Evolutionary conservation across 2,797 vertebrate genomes (phyloP), one percentile per base, ranked within the genome.

Genomic region (Linurgus olivaceus): DNA sequence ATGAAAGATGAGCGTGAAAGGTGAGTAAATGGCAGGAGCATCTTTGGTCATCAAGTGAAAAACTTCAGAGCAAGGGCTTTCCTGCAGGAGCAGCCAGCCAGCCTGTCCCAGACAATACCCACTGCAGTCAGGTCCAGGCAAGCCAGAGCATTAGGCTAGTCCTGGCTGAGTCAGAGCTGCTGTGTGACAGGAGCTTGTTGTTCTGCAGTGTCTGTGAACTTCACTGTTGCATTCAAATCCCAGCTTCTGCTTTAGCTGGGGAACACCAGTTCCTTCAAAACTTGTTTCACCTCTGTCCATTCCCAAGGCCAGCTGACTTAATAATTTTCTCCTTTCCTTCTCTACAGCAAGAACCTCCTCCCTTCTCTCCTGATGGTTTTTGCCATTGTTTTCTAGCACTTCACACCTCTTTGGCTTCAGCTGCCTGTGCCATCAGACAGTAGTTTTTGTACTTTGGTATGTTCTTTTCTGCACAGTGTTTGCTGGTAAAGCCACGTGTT

Each of bases 1-100:
- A 99, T 99, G 98, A 99, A 98, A 96, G 98, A 98, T 42, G 99
- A 99, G 67, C 98, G 98, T 54, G 99, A 99, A 92, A 98, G 99
- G 99, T 99, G 91, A 97, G 96, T 89, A 86, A 91, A 83, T 38
- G 42, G 8, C 88, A 57, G 25, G 33, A 91, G 40, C 28, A 42
- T 72, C 50, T 93, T 79, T 87, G 70, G 42, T 93, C 33, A 35
- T 73, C 28, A 40, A 37, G 65, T 72, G 35, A 77, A 65, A 61
- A 91, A 40, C 57, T 80, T 66, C 5, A 80, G 68, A 77, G 31
- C 31, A 44, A 73, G 40, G 13, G 28, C 6, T 62, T 70, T 26
- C 38, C 77, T 86, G 57, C 77, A 45, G 31, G 70, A 68, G 1
- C 48, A 33, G 51, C 5, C 45, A 38, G 15, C 3, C 78, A 52